A percentile compares a stretch with the other conserved stretches of the same genome.
These are phyloP conservation scores for Platyura marginata DNA, from an alignment of 1,140 invertebrate species.

Conservation along the genomic window DNA sequence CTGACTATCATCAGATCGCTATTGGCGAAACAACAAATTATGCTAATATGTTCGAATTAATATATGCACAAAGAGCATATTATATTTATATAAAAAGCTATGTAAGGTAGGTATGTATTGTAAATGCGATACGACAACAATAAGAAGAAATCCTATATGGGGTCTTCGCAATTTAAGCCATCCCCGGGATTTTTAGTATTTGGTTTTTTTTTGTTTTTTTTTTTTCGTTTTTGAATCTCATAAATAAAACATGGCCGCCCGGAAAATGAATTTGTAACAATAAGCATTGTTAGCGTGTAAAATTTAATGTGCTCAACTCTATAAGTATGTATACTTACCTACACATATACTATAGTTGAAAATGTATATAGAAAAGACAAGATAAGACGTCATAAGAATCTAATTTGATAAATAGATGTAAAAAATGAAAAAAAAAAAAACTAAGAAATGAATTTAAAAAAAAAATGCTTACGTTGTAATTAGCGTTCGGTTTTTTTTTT, in stretches of 20 bases:
- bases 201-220: neutral
- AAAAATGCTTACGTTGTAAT: too few relatives aligned
- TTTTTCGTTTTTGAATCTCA: neutral
- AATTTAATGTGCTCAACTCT: too few relatives aligned
- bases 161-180: neutral
- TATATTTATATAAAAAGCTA: neutral
- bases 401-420: too few relatives aligned
- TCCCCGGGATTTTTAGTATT: neutral
- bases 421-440: too few relatives aligned
- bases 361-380: too few relatives aligned
- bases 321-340: too few relatives aligned
- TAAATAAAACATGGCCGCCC: neutral
- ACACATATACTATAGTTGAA: too few relatives aligned
- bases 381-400: too few relatives aligned
- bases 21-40: neutral
- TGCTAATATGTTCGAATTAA: neutral
- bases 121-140: neutral
- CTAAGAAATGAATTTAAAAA: too few relatives aligned
- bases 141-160: neutral
- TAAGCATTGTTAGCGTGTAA: neutral
- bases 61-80: neutral
- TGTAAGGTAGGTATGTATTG: neutral
- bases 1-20: neutral
- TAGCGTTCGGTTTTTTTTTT: too few relatives aligned
- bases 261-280: neutral